Percentiles rank a stretch among this genome's conserved stretches.
Evolutionary conservation across 2,888 invertebrate genomes (phyloP).

Genomic region (Eugnorisma glareosa): DNA sequence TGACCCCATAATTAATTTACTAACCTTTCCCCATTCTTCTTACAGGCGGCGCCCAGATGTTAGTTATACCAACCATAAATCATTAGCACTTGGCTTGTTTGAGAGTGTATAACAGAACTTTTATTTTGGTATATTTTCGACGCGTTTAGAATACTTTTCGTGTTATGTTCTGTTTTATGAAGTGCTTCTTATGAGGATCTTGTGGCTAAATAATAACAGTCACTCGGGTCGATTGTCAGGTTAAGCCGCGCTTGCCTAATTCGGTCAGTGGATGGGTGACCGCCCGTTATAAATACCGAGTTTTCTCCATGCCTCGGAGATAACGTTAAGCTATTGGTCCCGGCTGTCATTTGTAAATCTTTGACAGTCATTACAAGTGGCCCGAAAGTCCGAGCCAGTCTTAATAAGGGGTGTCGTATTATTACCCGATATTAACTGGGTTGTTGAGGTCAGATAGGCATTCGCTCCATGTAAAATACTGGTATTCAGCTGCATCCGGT

Average conservation of each 20-base stretch:
- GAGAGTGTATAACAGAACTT: neutral
- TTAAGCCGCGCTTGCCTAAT: neutral
- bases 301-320: neutral
- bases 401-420: no score
- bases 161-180: neutral
- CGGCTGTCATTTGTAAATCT: neutral
- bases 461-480: no score
- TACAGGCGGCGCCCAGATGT: neutral
- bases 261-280: neutral
- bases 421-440: no score
- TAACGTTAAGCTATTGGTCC: neutral
- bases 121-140: constrained; percentile 8
- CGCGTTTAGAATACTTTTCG: constrained; percentile 1
- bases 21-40: constrained; percentile 1
- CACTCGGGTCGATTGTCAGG: neutral
- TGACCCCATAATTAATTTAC: constrained; percentile 11
- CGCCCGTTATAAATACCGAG: neutral
- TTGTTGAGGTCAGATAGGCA: no score
- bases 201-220: neutral
- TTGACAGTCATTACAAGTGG: no score
- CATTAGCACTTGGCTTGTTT: constrained; percentile 11
- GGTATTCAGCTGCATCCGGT: no score
- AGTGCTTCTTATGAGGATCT: neutral
- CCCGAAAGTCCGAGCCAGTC: no score
- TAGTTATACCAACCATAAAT: constrained; percentile 10